Percentiles rank a stretch among this genome's conserved stretches.
phyloP scores from a whole-genome alignment of 1,140 invertebrate genomes.

The Tyrophagus putrescentiae region DNA sequence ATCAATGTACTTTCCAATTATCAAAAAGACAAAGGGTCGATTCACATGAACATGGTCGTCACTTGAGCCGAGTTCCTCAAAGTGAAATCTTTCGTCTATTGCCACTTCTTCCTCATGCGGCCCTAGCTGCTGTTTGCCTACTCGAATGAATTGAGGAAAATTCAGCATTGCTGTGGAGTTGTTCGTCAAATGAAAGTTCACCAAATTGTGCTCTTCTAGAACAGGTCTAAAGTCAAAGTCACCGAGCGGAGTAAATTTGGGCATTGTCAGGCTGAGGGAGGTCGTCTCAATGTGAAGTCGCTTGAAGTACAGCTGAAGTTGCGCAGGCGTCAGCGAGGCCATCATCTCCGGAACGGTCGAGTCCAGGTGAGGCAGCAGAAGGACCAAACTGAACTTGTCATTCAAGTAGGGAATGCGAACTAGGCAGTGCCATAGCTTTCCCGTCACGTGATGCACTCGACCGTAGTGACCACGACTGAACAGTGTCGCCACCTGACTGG shows the following conservation, averaged over 20 bases:
- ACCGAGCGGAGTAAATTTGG: too few relatives aligned
- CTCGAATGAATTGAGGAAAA: too few relatives aligned
- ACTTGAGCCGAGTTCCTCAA: too few relatives aligned
- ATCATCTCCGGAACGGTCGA: not conserved
- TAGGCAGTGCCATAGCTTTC: not conserved
- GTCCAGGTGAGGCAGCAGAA: not conserved
- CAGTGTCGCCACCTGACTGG: not conserved
- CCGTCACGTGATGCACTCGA: not conserved
- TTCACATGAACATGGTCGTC: not conserved
- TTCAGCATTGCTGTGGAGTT: too few relatives aligned
- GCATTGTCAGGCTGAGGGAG: too few relatives aligned
- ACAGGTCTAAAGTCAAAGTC: too few relatives aligned
- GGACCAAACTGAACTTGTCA: not conserved
- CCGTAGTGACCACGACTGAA: not conserved
- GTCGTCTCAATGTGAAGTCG: too few relatives aligned
- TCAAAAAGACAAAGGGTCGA: not conserved
- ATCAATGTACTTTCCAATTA: constrained; percentile 6
- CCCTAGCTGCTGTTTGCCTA: too few relatives aligned
- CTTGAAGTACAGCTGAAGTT: not conserved
- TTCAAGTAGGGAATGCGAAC: not conserved
- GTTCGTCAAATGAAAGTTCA: too few relatives aligned
- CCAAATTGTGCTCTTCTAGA: too few relatives aligned
- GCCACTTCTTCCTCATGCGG: too few relatives aligned
- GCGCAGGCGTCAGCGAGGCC: not conserved
- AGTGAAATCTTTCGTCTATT: too few relatives aligned